These are phyloP conservation scores for Caenorhabditis parvicauda DNA, from an alignment of 2,888 invertebrate species.

Conservation along the genomic window DNA sequence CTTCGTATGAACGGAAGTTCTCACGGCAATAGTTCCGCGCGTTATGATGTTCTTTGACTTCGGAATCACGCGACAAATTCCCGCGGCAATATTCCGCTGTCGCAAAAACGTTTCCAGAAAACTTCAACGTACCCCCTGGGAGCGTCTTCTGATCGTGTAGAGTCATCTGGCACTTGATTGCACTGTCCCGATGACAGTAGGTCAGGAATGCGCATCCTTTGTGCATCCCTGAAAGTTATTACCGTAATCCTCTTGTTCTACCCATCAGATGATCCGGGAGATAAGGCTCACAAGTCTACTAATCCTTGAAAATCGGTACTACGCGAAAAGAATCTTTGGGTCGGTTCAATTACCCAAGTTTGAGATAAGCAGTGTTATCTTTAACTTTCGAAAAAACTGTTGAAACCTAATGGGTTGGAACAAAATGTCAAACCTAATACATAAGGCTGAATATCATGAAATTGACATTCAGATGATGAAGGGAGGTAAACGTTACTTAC, in stretches of 20 bases:
- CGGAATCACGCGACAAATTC: no score
- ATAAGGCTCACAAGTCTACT: not conserved
- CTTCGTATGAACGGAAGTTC: no score
- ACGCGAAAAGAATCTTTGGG: no score
- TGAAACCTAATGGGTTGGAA: not conserved
- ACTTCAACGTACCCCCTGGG: no score
- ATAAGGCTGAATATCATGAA: not conserved
- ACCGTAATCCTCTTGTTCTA: not conserved
- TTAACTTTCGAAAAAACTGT: not conserved
- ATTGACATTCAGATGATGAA: conserved; percentile 10
- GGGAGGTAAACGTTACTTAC: conserved; percentile 12
- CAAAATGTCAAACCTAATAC: no score
- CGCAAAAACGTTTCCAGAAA: no score
- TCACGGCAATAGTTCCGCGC: no score
- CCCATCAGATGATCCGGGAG: not conserved
- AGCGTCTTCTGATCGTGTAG: conserved; percentile 97
- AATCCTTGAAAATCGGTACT: no score
- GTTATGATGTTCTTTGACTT: no score
- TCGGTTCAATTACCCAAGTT: not conserved
- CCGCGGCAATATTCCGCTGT: no score
- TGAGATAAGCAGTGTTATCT: not conserved
- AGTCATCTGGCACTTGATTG: conserved; percentile 84
- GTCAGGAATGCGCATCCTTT: conserved; percentile 99
- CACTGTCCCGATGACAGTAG: conserved; percentile 93
- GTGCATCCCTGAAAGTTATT: conserved; percentile 75